Evolutionary conservation across 2,113 vertebrate genomes (phyloP).

Genomic region (human (Homo sapiens)): GRCh38 chr5:177944501-177945000

Average conservation of each 20-base stretch:
- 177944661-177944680: neutral
- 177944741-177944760: neutral
- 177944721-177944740: neutral
- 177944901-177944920: neutral
- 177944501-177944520: neutral
- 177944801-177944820: neutral
- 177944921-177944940: neutral
- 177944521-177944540: slow-evolving; percentile 23
- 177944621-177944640: neutral
- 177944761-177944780: neutral
- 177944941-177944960: neutral
- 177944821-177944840: neutral
- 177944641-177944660: neutral
- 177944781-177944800: neutral
- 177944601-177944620: neutral
- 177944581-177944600: neutral
- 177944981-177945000: neutral
- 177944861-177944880: neutral
- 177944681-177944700: neutral
- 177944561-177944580: neutral
- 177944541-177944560: neutral
- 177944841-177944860: neutral
- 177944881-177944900: neutral
- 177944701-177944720: neutral
- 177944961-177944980: neutral